Base-by-base conservation (phyloP, 2,888 invertebrate species). In the Agriopis marginaria region DNA sequence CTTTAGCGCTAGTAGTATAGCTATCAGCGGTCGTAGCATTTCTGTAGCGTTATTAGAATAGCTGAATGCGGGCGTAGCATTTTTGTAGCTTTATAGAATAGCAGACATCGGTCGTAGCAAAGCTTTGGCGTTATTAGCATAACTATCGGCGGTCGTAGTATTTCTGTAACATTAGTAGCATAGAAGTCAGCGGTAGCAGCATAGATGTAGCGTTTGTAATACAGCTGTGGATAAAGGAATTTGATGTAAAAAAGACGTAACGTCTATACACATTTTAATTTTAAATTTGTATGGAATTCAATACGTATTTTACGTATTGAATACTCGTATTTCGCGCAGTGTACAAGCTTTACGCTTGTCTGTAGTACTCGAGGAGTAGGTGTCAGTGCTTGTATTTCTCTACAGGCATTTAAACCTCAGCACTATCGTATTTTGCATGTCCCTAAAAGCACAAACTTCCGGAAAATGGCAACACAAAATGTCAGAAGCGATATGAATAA, bases 401-500 rank as follows among this genome's bases (percentile, higher is more conserved):
- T 17, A 17, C 3, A 14, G 17, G 9, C 17, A 50, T 32, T 51
- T 8, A 50, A 32, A 51, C 11, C 7, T 32, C 23, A 17, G 49
- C 11, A 9, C 9, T 50, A 2, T 3, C 32, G 10, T 10, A 2
- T 9, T 53, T 32, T 32, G 14, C 7, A 50, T 50, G 17, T 7
- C 12, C 17, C 9, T 12, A 3, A 7, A 32, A 32, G 23, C 23
- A 12, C 8, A 54, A 11, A 14, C 0, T 53, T 53, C 40, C 39
- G 9, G 50, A 7, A 50, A 50, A 50, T 50, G 9, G 7, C n/a
- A 17, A 51, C 9, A 10, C 7, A 51, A 39, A 17, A 32, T 53
- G 8, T 53, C 58, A 45, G 7, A 49, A 39, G 49, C 61, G 42
- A 54, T 39, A 59, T 6, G 70, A 70, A 72, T 63, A 76, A 72